Base-by-base conservation (phyloP, 2,888 invertebrate genomes). In the Emmelina monodactyla region DNA sequence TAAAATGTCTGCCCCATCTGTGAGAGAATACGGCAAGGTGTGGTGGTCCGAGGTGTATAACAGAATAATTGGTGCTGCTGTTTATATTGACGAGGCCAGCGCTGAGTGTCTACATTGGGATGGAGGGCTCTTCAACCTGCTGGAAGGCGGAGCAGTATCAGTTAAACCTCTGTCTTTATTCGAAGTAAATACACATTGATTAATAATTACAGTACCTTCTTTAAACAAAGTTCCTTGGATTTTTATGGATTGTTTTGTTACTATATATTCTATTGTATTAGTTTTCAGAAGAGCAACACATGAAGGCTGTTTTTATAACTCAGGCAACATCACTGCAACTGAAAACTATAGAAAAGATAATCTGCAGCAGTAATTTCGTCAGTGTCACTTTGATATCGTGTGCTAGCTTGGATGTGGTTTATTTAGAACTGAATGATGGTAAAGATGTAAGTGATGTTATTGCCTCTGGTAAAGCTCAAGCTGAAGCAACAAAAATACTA, bases 61-160 rank as follows among this genome's bases (percentile, higher is more conserved):
- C 31, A 72, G 84, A 50, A 83, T 87, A 29, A 81, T 82, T 34
- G 82, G 83, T 47, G 84, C 87, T 40, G 82, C 83, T 1, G 86
- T 88, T 31, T 88, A 85, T 49, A 61, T 88, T 29, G 88, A 88
- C 50, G 81, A 85, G 47, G 62, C 67, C 22, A 79, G 82, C 38
- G 83, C 85, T 1, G 88, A 88, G 55, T 85, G 86, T 51, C 58
- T 88, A 28, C 88, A 88, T 51, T 88, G 88, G 88, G 80, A 85
- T 49, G 87, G 86, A 2, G 87, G 88, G 1, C 67, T 85, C n/a
- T 64, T 79, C 39, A 69, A 79, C 39, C 60, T 89, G 9, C 60
- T 84, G 32, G 59, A 76, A 32, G 82, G 82, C 15, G 88, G 88
- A 33, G 88, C 88, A 16, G 58, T 80, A 7, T 76, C 82, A 39